Conservation (phyloP, 1,140 invertebrate species). For the Acromyrmex charruanus region DNA sequence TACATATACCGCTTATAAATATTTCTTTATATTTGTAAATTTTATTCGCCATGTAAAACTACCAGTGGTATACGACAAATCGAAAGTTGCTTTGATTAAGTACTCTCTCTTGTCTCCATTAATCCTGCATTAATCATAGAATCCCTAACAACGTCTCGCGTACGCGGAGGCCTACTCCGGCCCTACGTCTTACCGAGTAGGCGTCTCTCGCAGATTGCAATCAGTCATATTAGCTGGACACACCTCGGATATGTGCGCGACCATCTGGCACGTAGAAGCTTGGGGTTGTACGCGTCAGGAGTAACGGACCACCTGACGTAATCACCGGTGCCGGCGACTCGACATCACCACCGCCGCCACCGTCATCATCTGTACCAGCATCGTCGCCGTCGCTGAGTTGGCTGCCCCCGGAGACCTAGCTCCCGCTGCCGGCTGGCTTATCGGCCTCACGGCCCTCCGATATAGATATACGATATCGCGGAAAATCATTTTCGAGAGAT, state of each 20-base stretch:
- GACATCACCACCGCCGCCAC: slow-evolving; percentile 33
- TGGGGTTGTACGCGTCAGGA: slow-evolving; percentile 55
- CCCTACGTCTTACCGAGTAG: slow-evolving; percentile 27
- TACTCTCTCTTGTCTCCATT: background rate
- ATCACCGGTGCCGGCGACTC: slow-evolving; percentile 59
- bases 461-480: slow-evolving; percentile 62
- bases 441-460: slow-evolving; percentile 22
- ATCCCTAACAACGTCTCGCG: background rate
- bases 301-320: slow-evolving; percentile 74
- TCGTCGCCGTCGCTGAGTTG: slow-evolving; percentile 43
- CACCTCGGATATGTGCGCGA: slow-evolving; percentile 73
- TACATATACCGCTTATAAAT: background rate
- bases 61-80: background rate
- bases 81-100: background rate
- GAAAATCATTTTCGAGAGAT: slow-evolving; percentile 76
- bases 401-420: slow-evolving; percentile 35
- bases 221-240: slow-evolving; percentile 81
- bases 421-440: slow-evolving; percentile 37
- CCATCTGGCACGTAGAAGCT: slow-evolving; percentile 75
- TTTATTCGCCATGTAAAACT: background rate
- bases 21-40: background rate
- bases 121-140: slow-evolving; percentile 1
- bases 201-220: slow-evolving; percentile 76
- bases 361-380: slow-evolving; percentile 1
- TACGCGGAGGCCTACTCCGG: background rate